Conservation (phyloP, 2,797 vertebrate genomes). For the Hafferia zeledoni region DNA sequence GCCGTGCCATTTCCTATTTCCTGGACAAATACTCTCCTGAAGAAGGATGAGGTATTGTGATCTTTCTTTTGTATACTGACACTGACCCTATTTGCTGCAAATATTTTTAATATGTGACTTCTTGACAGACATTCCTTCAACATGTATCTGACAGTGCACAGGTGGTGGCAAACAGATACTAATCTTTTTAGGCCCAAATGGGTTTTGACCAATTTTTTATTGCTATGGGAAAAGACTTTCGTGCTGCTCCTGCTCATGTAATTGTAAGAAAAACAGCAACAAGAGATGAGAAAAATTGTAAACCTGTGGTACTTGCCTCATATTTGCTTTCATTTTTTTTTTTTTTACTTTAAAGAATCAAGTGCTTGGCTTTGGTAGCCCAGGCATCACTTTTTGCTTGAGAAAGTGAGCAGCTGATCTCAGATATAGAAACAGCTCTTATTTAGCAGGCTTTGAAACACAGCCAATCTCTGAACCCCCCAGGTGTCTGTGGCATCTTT, state of each 20-base stretch:
- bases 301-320: neutral
- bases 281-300: neutral
- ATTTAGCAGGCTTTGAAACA: neutral
- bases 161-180: neutral
- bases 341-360: neutral
- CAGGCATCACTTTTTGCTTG: neutral
- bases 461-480: neutral
- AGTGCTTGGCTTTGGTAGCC: neutral
- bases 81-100: neutral
- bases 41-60: neutral
- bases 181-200: neutral
- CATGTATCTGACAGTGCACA: neutral
- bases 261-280: neutral
- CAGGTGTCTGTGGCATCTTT: neutral
- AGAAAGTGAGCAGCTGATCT: neutral
- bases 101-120: neutral
- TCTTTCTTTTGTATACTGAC: neutral
- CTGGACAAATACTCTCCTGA: neutral
- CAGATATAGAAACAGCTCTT: neutral
- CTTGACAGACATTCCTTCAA: neutral
- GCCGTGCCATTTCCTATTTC: neutral
- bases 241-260: neutral
- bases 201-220: neutral
- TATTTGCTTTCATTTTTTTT: neutral
- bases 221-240: neutral